Percentiles rank a stretch among this genome's conserved stretches.
Evolutionary conservation across 2,888 invertebrate genomes (phyloP).

Genomic region (Steinernema hermaphroditum): DNA sequence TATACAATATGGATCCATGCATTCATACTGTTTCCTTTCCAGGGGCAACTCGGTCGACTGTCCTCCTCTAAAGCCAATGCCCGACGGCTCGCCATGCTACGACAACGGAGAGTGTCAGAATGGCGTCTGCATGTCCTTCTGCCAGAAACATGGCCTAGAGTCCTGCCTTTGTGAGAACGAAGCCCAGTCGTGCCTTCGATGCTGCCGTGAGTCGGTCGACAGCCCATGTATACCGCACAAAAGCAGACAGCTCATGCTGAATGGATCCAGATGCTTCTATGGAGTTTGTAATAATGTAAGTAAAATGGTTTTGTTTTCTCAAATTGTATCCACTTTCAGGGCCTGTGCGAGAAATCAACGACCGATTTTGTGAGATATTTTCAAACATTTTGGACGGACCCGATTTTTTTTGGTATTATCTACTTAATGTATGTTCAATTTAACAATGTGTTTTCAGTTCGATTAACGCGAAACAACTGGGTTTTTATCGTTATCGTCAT

Average conservation of each 20-base stretch:
- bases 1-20: too few species aligned
- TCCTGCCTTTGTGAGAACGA: constrained; percentile 8
- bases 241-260: neutral
- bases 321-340: too few species aligned
- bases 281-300: constrained; percentile 1
- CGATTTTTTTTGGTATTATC: too few species aligned
- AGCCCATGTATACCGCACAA: neutral
- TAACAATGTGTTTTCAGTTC: too few species aligned
- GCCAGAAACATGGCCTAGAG: neutral
- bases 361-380: neutral
- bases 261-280: constrained; percentile 21
- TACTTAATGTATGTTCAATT: too few species aligned
- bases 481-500: too few species aligned
- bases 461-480: too few species aligned
- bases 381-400: too few species aligned
- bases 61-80: neutral
- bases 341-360: neutral
- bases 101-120: constrained; percentile 3
- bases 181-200: constrained; percentile 12
- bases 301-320: neutral
- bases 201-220: neutral
- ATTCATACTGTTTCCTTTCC: too few species aligned
- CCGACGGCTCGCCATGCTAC: neutral
- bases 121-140: neutral
- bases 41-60: neutral